A percentile compares a stretch with the other conserved stretches of the same genome.
These are phyloP conservation scores for Gallinago paraguaiae DNA, from an alignment of 2,113 vertebrate genomes.

Conservation along the genomic window DNA sequence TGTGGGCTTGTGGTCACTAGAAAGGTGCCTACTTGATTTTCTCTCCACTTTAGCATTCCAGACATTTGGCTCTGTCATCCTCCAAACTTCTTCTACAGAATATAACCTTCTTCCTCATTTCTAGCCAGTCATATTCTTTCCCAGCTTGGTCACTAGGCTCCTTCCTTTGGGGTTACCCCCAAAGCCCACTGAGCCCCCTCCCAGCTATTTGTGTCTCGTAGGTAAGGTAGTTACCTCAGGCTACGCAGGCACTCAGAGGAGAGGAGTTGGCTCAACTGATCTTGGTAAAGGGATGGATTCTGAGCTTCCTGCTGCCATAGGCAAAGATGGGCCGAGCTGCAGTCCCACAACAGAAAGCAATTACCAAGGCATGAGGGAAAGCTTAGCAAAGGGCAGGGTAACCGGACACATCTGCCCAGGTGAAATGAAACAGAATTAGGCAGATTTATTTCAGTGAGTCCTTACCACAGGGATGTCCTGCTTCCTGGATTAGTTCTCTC, in stretches of 20 bases:
- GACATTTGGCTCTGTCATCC: not conserved
- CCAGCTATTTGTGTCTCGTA: not conserved
- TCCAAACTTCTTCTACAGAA: not conserved
- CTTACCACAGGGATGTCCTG: not conserved
- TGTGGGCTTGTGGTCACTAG: constrained; percentile 42
- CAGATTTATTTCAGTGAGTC: not conserved
- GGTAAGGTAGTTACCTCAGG: not conserved
- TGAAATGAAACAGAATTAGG: not conserved
- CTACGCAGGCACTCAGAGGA: constrained; percentile 11
- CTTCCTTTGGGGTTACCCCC: not conserved
- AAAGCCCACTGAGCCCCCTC: not conserved
- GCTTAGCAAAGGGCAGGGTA: not conserved
- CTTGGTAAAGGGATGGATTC: not conserved
- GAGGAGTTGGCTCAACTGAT: not conserved
- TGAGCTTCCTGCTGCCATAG: not conserved
- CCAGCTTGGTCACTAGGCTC: not conserved
- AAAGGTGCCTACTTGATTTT: constrained; percentile 24
- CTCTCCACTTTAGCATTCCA: not conserved
- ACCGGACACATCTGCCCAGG: not conserved
- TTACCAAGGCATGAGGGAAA: not conserved
- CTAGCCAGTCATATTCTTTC: not conserved
- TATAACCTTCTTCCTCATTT: not conserved
- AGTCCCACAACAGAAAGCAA: not conserved
- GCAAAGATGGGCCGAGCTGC: not conserved
- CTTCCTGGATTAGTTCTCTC: not conserved